phyloP scores from a whole-genome alignment of 2,113 vertebrate genomes.

The Daphoenositta chrysoptera region DNA sequence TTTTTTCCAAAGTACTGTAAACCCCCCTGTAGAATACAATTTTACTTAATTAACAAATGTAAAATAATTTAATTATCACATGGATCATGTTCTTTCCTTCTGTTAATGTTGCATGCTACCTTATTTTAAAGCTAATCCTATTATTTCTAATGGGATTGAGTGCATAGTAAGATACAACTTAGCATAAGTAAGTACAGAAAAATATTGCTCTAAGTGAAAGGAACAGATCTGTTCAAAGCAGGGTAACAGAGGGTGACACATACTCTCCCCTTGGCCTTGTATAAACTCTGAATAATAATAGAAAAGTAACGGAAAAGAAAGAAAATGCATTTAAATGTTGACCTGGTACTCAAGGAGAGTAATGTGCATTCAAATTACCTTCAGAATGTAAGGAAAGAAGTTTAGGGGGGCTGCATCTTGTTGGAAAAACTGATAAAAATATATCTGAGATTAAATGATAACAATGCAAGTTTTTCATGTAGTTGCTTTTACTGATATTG shows the following conservation, averaged over 20 bases:
- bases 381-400: neutral
- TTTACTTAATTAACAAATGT: neutral
- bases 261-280: neutral
- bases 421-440: neutral
- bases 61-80: neutral
- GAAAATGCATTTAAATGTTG: neutral
- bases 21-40: neutral
- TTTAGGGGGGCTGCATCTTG: accelerated
- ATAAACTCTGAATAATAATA: neutral
- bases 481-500: neutral
- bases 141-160: neutral
- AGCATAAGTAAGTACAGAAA: neutral
- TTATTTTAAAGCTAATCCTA: neutral
- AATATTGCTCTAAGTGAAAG: neutral
- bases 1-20: neutral
- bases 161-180: neutral
- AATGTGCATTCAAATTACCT: neutral
- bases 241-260: neutral
- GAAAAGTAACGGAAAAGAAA: neutral
- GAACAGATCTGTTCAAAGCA: neutral
- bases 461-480: accelerated
- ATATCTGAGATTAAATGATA: neutral
- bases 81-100: neutral
- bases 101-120: neutral
- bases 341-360: neutral